These are phyloP conservation scores for Delia radicum DNA, from an alignment of 1,140 invertebrate species.

Conservation along the genomic window DNA sequence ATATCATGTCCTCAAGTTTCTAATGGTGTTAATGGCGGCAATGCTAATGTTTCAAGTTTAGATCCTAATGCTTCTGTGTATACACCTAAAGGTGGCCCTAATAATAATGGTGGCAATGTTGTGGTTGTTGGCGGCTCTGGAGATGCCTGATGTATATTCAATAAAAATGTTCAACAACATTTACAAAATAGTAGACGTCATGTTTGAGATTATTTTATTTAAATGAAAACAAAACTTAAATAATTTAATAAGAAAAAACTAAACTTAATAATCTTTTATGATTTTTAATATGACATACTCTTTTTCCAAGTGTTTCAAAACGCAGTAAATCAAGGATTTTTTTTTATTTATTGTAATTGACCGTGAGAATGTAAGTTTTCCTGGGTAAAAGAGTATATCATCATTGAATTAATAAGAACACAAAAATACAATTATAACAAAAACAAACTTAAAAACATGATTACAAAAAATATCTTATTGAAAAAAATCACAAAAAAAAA, in stretches of 20 bases:
- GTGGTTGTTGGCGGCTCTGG: constrained; percentile 36
- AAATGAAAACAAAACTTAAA: background rate
- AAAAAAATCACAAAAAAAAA: constrained; percentile 18
- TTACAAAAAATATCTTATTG: constrained; percentile 27
- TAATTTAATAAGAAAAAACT: background rate
- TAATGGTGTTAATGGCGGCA: constrained; percentile 29
- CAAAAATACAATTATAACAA: constrained; percentile 4
- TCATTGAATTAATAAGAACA: background rate
- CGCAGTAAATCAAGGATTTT: background rate
- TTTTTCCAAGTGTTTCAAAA: background rate
- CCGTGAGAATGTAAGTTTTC: background rate
- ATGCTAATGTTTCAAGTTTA: constrained; percentile 64
- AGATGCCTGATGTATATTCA: constrained; percentile 46
- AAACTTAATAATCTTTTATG: background rate
- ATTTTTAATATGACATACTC: constrained; percentile 3
- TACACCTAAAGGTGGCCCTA: constrained; percentile 70
- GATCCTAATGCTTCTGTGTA: constrained; percentile 92
- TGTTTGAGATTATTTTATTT: constrained; percentile 55
- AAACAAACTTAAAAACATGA: constrained; percentile 16
- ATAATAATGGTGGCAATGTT: constrained; percentile 13
- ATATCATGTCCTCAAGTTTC: constrained; percentile 38
- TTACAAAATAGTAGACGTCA: constrained; percentile 42
- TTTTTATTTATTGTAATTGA: background rate
- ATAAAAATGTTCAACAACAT: constrained; percentile 26
- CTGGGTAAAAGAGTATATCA: constrained; percentile 3